A percentile compares a stretch with the other conserved stretches of the same genome.
These are phyloP conservation scores for Diplosoma virens DNA, from an alignment of 23 tunicate genomes.

Conservation along the genomic window DNA sequence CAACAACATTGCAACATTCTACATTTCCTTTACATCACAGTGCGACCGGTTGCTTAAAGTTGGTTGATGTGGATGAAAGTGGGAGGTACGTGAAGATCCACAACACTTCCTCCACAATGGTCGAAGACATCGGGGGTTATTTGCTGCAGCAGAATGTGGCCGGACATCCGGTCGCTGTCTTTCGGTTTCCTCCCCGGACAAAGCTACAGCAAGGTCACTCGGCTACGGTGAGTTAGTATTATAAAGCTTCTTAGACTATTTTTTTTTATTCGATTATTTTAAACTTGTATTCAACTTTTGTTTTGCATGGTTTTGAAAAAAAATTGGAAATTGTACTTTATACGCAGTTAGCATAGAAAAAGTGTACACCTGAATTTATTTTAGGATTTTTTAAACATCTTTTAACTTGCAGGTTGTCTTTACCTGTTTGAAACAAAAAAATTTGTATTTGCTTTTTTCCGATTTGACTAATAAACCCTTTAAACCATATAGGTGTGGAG, in stretches of 20 bases:
- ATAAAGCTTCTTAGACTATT: no score
- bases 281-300: no score
- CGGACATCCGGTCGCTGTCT: conserved; percentile 84
- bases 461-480: neutral
- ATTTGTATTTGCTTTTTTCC: neutral
- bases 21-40: conserved; percentile 1
- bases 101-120: conserved; percentile 57
- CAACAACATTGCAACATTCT: neutral
- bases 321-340: no score
- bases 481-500: conserved; percentile 54
- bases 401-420: no score
- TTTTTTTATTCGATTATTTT: no score
- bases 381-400: no score
- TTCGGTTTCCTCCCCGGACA: conserved; percentile 86
- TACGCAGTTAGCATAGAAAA: no score
- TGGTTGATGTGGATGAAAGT: conserved; percentile 56
- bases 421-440: no score
- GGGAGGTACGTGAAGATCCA: conserved; percentile 57
- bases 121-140: conserved; percentile 69
- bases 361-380: no score
- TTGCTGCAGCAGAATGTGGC: conserved; percentile 84
- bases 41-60: conserved; percentile 79
- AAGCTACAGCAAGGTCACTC: conserved; percentile 58
- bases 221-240: conserved; percentile 74
- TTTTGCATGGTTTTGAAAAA: no score